Base-by-base conservation (phyloP, 2,888 invertebrate species). In the Agrilus cyanescens region DNA sequence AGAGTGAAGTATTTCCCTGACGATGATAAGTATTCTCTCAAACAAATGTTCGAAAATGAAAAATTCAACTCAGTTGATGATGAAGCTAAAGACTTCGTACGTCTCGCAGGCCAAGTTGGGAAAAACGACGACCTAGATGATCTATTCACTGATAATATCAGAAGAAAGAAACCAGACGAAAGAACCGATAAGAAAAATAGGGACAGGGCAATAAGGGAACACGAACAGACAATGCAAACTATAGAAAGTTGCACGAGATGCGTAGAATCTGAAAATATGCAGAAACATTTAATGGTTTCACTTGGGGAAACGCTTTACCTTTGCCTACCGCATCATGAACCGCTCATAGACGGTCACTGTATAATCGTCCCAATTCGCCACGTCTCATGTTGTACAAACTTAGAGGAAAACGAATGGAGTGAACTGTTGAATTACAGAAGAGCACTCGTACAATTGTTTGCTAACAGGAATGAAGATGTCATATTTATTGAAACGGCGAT, bases 331-430 rank as follows among this genome's bases (percentile, higher is more conserved):
- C 68, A 78, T 41, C 77, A 79, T 58, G 78, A 80, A 55, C 91
- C 94, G 1, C 67, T 97, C 46, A 83, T 85, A 3, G 72, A 76
- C 42, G 86, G 88, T 0, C 96, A 97, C 60, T 96, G 85, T 58
- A 68, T 89, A 38, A 80, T 98, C 55, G 75, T 84, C 2, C 90
- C 95, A 1, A 78, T 85, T 57, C 77, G 82, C 51, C 96, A 97
- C 65, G 70, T 78, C 1, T 61, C 80, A 2, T 85, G 88, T 61
- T 76, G 81, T 31, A 90, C 91, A 1, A 76, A 82, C 49, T 60
- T 93, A 33, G 97, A 97, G 69, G 96, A 97, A 72, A 91, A 97
- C 69, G 83, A 89, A 37, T 96, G 90, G 89, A 75, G 76, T 45
- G 95, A 95, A 70, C 74, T 97, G 41, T 67, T 85, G 79, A 70